phyloP scores from a whole-genome alignment of 1,140 invertebrate genomes.

The Drosophila pseudoananassae region DNA sequence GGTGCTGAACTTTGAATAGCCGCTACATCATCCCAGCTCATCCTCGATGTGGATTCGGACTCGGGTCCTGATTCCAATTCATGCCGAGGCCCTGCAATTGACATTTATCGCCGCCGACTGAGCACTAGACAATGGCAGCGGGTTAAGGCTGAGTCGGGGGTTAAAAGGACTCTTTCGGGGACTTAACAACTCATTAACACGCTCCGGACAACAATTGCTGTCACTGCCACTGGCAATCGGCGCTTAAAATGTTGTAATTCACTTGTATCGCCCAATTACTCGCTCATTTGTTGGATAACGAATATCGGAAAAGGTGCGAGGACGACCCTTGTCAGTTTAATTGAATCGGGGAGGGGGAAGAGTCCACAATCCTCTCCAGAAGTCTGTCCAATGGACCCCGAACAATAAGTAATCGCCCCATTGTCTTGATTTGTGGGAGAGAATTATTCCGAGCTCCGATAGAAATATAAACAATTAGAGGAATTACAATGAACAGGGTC shows the following conservation, averaged over 20 bases:
- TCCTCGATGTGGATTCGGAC: background rate
- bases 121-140: constrained; percentile 37
- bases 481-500: background rate
- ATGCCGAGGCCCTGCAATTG: constrained; percentile 58
- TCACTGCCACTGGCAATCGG: constrained; percentile 37
- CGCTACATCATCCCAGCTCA: constrained; percentile 13
- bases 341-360: constrained; percentile 39
- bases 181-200: constrained; percentile 79
- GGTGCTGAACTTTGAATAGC: constrained; percentile 46
- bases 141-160: constrained; percentile 7
- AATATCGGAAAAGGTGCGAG: constrained; percentile 20
- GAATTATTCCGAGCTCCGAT: background rate
- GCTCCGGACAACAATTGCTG: constrained; percentile 64
- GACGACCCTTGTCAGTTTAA: constrained; percentile 60
- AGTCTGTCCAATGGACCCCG: background rate
- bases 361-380: background rate
- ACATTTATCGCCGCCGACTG: constrained; percentile 72
- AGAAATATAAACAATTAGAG: background rate
- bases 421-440: constrained; percentile 26
- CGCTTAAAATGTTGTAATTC: constrained; percentile 60
- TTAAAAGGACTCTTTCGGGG: constrained; percentile 45
- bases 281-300: constrained; percentile 39
- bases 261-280: constrained; percentile 55
- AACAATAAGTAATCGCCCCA: constrained; percentile 8
- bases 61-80: constrained; percentile 10